phyloP scores from a whole-genome alignment of 2,888 invertebrate species.

The Seira sanloemensis region DNA sequence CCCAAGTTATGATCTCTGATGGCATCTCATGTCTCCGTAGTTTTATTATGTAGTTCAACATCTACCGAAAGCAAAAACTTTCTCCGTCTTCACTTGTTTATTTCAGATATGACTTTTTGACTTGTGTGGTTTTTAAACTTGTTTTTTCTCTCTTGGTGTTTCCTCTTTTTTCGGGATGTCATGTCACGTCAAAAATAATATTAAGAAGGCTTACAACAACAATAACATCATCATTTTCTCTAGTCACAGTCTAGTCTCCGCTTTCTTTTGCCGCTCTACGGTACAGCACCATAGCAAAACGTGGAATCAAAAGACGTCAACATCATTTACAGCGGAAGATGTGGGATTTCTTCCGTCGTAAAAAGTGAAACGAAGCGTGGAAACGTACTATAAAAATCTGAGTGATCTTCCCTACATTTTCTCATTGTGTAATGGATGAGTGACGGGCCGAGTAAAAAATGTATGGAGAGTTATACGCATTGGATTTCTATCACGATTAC shows the following conservation, averaged over 20 bases:
- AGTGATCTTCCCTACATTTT: too few relatives aligned
- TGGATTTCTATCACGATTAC: too few relatives aligned
- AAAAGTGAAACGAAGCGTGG: not conserved
- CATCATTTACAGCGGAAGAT: not conserved
- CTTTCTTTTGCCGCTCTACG: not conserved
- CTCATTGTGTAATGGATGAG: too few relatives aligned
- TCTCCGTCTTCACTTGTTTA: not conserved
- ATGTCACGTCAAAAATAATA: slow-evolving; percentile 34
- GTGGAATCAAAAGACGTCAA: not conserved
- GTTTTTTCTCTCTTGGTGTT: not conserved
- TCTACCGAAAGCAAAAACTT: not conserved
- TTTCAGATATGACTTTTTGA: not conserved
- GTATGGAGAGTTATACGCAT: too few relatives aligned
- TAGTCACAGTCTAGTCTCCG: not conserved
- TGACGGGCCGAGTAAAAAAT: too few relatives aligned
- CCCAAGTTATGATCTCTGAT: not conserved
- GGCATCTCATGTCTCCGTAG: too few relatives aligned
- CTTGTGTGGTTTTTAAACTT: too few relatives aligned
- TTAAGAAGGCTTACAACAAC: slow-evolving; percentile 28
- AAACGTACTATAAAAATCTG: not conserved
- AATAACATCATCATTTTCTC: slow-evolving; percentile 11
- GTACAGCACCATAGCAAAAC: not conserved
- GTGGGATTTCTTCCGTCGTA: not conserved
- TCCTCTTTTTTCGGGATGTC: slow-evolving; percentile 19
- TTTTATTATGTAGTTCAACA: too few relatives aligned